These are phyloP conservation scores for Bursaphelenchus mucronatus DNA, from an alignment of 1,140 invertebrate genomes.

Conservation along the genomic window DNA sequence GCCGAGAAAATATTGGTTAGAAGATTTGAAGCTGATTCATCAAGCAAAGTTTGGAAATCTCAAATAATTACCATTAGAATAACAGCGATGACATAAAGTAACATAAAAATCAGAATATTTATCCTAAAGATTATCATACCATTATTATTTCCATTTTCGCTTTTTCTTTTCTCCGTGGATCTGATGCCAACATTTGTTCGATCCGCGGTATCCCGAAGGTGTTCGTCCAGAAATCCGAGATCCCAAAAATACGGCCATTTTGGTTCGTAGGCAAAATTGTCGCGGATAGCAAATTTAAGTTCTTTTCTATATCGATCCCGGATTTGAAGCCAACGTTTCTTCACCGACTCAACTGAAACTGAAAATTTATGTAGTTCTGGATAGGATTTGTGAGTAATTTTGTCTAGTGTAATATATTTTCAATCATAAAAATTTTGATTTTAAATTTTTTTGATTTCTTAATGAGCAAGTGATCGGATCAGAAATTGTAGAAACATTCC, in stretches of 20 bases:
- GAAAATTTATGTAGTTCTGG: not conserved
- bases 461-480: not conserved
- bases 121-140: not conserved
- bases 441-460: too few species aligned
- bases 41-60: not conserved
- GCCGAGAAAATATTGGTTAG: too few species aligned
- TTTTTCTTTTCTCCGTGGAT: not conserved
- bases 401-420: too few species aligned
- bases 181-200: not conserved
- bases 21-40: not conserved
- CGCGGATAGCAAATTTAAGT: slow-evolving; percentile 38
- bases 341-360: slow-evolving; percentile 48
- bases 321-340: slow-evolving; percentile 50
- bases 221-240: slow-evolving; percentile 9
- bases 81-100: not conserved
- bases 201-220: not conserved
- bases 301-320: slow-evolving; percentile 51
- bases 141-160: not conserved
- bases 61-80: not conserved
- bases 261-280: slow-evolving; percentile 33
- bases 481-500: too few species aligned
- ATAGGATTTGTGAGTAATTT: slow-evolving; percentile 8
- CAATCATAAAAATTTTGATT: too few species aligned
- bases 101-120: not conserved
- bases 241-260: slow-evolving; percentile 46